Conservation (phyloP, 1,140 invertebrate genomes). For the Drosophila parabipectinata region DNA sequence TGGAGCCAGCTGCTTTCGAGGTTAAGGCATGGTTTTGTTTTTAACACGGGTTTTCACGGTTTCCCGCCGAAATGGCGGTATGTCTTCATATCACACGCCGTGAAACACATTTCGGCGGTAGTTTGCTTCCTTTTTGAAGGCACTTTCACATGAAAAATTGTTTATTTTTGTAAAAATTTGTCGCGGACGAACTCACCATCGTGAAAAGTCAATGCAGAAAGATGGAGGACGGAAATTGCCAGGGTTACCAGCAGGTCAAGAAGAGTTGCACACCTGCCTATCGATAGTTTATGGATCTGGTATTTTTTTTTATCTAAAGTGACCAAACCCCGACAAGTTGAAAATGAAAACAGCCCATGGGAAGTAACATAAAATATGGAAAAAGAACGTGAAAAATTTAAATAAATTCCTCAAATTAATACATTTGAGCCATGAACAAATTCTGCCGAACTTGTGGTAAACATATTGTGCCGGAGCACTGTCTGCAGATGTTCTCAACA, state of each 20-base stretch:
- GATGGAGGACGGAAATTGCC: constrained; percentile 82
- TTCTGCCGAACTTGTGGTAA: constrained; percentile 66
- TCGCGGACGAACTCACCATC: constrained; percentile 79
- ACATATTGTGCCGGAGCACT: constrained; percentile 28
- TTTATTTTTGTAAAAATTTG: constrained; percentile 48
- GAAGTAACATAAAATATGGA: neutral
- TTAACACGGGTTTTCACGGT: neutral
- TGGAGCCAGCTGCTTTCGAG: constrained; percentile 52
- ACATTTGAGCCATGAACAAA: constrained; percentile 44
- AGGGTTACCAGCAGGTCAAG: constrained; percentile 61
- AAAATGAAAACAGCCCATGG: neutral
- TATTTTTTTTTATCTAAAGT: constrained; percentile 1
- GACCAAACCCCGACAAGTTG: neutral
- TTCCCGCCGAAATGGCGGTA: constrained; percentile 4
- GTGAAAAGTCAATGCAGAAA: constrained; percentile 84
- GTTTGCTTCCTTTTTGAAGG: constrained; percentile 1
- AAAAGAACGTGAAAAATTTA: constrained; percentile 32
- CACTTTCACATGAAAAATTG: constrained; percentile 47
- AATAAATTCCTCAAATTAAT: constrained; percentile 17
- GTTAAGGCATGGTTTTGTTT: constrained; percentile 63
- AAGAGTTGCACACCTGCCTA: constrained; percentile 34
- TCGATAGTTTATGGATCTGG: constrained; percentile 38
- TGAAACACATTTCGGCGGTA: constrained; percentile 12
- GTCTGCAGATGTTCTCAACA: constrained; percentile 45
- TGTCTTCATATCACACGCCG: constrained; percentile 8